Evolutionary conservation across 2,888 invertebrate species (phyloP).

Genomic region (Folsomia candida): DNA sequence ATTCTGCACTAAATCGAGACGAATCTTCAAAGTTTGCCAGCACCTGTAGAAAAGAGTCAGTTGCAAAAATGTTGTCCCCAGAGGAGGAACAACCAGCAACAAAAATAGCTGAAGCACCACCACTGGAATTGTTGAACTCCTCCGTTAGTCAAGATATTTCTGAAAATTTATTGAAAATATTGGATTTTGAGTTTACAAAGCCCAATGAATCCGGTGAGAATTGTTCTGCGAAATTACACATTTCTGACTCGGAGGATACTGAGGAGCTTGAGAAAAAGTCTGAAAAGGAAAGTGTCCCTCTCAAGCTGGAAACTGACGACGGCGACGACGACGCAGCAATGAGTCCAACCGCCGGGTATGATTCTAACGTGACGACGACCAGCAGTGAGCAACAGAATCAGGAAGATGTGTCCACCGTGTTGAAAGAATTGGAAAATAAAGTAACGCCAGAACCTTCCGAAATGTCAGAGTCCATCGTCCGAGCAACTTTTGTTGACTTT

Average conservation of each 20-base stretch:
- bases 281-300: neutral
- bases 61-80: constrained; percentile 41
- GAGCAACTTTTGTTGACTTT: constrained; percentile 33
- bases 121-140: neutral
- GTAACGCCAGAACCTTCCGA: constrained; percentile 18
- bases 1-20: neutral
- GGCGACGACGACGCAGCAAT: neutral
- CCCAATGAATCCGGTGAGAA: neutral
- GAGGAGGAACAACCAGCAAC: constrained; percentile 26
- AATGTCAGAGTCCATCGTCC: constrained; percentile 24
- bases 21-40: neutral
- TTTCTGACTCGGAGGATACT: neutral
- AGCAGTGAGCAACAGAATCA: neutral
- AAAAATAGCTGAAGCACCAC: neutral
- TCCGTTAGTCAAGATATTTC: neutral
- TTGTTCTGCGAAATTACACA: neutral
- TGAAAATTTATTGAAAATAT: neutral
- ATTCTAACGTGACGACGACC: neutral
- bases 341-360: neutral
- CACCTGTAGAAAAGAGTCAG: constrained; percentile 16
- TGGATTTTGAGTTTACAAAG: neutral
- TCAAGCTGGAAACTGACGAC: neutral
- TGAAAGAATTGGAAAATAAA: constrained; percentile 8
- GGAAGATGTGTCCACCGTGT: neutral
- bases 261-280: neutral